Evolutionary conservation across 2,888 invertebrate species (phyloP).

Genomic region (Calliscelio sp.): DNA sequence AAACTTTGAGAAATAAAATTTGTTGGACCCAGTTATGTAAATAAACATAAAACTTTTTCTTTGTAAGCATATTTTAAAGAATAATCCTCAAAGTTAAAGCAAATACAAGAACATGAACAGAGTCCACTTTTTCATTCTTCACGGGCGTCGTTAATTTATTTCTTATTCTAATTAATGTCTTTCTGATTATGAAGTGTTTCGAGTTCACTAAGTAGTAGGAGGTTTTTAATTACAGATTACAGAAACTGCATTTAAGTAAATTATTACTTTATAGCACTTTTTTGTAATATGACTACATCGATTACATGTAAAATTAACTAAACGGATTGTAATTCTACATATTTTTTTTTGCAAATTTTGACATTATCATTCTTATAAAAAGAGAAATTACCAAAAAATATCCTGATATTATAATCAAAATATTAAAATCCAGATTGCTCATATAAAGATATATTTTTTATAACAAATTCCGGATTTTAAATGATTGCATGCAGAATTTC

Average conservation of each 20-base stretch:
- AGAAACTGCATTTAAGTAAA: not conserved
- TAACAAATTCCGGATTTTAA: no score
- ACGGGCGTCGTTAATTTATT: conserved; percentile 12
- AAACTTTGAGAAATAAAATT: conserved; percentile 21
- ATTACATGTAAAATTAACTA: no score
- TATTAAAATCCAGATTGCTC: no score
- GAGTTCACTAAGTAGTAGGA: not conserved
- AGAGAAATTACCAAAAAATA: no score
- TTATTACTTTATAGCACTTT: not conserved
- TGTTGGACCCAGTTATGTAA: conserved; percentile 6
- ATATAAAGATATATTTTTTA: no score
- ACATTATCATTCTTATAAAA: no score
- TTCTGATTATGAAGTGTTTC: conserved; percentile 9
- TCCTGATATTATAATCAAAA: no score
- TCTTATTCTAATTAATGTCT: conserved; percentile 28
- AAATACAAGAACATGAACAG: not conserved
- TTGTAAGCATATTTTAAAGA: not conserved
- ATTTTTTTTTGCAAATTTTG: no score
- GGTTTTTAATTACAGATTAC: not conserved
- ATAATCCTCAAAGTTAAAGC: not conserved
- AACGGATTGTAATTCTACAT: no score
- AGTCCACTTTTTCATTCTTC: not conserved
- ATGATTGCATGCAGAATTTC: no score
- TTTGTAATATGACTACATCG: not conserved
- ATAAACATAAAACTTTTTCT: not conserved